phyloP scores from a whole-genome alignment of 2,888 invertebrate species.

The Plebejus anna region DNA sequence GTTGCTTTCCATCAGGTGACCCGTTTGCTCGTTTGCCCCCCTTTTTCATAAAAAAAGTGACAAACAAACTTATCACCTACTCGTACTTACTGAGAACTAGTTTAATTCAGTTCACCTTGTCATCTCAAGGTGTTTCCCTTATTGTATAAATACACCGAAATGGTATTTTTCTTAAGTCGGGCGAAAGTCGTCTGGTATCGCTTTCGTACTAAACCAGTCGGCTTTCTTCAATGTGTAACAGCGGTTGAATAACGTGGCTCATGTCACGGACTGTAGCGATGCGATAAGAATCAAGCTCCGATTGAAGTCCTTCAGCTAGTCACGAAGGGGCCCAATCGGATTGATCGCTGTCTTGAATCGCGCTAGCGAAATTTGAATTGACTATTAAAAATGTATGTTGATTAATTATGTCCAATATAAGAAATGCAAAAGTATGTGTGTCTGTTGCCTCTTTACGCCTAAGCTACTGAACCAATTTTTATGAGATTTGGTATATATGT shows the following conservation, averaged over 20 bases:
- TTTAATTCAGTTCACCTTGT: neutral
- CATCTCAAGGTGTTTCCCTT: neutral
- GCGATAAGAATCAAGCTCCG: neutral
- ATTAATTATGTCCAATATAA: too few relatives aligned
- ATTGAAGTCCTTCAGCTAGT: neutral
- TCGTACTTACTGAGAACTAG: neutral
- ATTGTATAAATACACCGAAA: conserved; percentile 26
- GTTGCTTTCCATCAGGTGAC: too few relatives aligned
- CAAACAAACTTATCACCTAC: too few relatives aligned
- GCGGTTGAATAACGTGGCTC: conserved; percentile 28
- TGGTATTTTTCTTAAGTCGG: conserved; percentile 28
- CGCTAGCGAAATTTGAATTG: neutral
- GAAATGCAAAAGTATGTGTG: too few relatives aligned
- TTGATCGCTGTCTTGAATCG: neutral
- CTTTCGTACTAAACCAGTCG: conserved; percentile 56
- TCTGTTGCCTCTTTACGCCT: too few relatives aligned
- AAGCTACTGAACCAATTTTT: too few relatives aligned
- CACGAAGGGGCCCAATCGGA: neutral
- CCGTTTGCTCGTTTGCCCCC: too few relatives aligned
- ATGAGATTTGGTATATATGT: too few relatives aligned
- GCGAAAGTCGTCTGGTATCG: conserved; percentile 45
- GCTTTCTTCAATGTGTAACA: conserved; percentile 62
- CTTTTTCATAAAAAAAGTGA: too few relatives aligned
- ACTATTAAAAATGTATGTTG: neutral
- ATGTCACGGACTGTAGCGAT: conserved; percentile 29